Evolutionary conservation across 1,140 invertebrate genomes (phyloP), one percentile per base, ranked within the genome.

Genomic region (Rhagoletis zephyria): DNA sequence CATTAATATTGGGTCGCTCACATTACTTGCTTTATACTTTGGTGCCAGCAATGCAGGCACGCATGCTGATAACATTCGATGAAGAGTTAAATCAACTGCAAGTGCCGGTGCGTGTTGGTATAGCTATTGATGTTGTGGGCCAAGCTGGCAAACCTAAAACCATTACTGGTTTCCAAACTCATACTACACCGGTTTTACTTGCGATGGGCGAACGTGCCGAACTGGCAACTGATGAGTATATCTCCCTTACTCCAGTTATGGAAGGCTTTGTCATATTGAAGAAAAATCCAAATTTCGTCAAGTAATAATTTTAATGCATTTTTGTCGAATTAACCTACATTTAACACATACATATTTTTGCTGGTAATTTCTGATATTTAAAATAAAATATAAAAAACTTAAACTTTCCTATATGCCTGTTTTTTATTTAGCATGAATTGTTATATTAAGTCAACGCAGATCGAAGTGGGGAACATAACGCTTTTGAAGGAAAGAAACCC

Each of bases 111-210:
- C 95, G 99, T 89, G 99, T 99, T 89, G 99, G 99, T 40, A 94
- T 97, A 95, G 99, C 99, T 81, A 98, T 99, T 1, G 99, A 99
- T 95, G 98, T 99, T 6, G 99, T 99, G 40, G 99, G 99, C 6
- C 99, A 99, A 94, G 99, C 99, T 7, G 99, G 99, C 60, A 99
- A 99, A 91, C 99, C 99, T 0, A 99, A 99, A 94, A 99, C 99
- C 1, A 99, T 99, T 85, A 99, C 99, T 40, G 99, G 99, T 42
- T 99, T 99, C 91, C 99, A 99, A 93, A 99, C 99, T 1, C 99
- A 99, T 93, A 99, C 98, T 12, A 99, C 99, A 9, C 99, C 99
- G 1, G 99, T 99, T 12, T 94, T 99, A 48, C 93, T 99, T 61
- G 98, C 98, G 0, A 97, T 98, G 93, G 99, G 99, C 9, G 99